Percentiles rank a stretch among this genome's conserved stretches.
These are phyloP conservation scores for Drosophila kuntzei DNA, from an alignment of 2,888 invertebrate genomes.

Conservation along the genomic window DNA sequence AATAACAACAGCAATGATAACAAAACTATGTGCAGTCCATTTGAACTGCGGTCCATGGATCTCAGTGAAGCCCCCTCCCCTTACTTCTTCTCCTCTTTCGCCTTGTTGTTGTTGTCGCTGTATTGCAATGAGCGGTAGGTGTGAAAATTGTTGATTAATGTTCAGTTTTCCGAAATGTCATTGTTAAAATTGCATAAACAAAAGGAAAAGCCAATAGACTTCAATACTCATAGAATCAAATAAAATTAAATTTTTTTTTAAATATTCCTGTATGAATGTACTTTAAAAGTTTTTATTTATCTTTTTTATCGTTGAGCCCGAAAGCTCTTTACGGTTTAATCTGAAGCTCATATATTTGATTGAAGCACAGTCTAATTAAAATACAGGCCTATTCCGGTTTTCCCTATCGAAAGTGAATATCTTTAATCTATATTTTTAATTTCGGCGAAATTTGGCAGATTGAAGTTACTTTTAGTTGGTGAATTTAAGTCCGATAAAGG, in stretches of 20 bases:
- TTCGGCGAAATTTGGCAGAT: no score
- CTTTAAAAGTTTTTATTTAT: no score
- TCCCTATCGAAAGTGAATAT: no score
- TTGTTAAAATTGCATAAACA: slow-evolving; percentile 47
- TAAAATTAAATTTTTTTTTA: slow-evolving; percentile 12
- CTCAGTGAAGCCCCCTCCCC: slow-evolving; percentile 23
- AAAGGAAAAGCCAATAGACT: slow-evolving; percentile 14
- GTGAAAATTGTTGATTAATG: slow-evolving; percentile 82
- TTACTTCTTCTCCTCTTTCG: slow-evolving; percentile 2
- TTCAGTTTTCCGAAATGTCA: slow-evolving; percentile 47
- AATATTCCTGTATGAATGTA: not conserved
- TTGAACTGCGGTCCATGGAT: slow-evolving; percentile 33
- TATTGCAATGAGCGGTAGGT: slow-evolving; percentile 51
- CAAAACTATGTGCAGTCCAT: slow-evolving; percentile 49
- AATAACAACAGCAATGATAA: slow-evolving; percentile 48
- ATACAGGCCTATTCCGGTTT: no score
- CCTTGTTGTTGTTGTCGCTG: slow-evolving; percentile 17
- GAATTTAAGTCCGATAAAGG: no score
- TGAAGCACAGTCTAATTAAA: no score
- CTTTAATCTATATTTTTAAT: no score
- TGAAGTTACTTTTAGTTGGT: no score
- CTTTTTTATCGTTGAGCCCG: no score
- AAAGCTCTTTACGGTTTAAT: no score
- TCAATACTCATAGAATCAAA: slow-evolving; percentile 13
- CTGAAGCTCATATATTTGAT: no score